Conservation (phyloP, 2,113 vertebrate genomes). For the Castor canadensis region DNA sequence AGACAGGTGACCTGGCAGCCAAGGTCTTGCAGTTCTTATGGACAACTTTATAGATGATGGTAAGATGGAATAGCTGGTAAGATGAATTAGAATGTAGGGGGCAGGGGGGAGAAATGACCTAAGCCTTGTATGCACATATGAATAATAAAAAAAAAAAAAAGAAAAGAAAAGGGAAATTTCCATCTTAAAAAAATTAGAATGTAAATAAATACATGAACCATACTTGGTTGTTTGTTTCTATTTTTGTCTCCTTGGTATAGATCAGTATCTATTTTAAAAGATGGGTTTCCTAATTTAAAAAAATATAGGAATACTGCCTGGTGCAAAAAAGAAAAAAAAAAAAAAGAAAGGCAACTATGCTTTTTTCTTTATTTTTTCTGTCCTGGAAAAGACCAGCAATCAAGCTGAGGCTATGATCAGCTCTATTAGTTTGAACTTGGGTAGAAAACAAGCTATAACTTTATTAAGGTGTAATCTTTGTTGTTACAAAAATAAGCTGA, state of each 20-base stretch:
- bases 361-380: background rate
- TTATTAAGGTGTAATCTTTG: background rate
- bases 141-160: too few species aligned
- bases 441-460: background rate
- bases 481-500: background rate
- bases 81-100: too few species aligned
- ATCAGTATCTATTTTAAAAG: background rate
- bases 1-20: background rate
- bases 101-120: too few species aligned
- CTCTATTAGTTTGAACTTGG: background rate
- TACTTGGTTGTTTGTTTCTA: background rate
- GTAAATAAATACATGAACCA: too few species aligned
- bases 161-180: too few species aligned
- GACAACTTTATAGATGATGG: background rate
- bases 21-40: fast-evolving
- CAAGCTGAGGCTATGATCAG: background rate
- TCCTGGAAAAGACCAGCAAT: background rate
- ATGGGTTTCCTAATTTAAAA: background rate
- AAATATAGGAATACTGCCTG: background rate
- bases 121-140: too few species aligned
- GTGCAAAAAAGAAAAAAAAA: background rate
- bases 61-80: fast-evolving
- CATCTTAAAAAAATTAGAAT: too few species aligned
- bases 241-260: background rate
- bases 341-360: background rate